Base-by-base conservation (phyloP, 2,888 invertebrate genomes). In the Archips xylosteana region DNA sequence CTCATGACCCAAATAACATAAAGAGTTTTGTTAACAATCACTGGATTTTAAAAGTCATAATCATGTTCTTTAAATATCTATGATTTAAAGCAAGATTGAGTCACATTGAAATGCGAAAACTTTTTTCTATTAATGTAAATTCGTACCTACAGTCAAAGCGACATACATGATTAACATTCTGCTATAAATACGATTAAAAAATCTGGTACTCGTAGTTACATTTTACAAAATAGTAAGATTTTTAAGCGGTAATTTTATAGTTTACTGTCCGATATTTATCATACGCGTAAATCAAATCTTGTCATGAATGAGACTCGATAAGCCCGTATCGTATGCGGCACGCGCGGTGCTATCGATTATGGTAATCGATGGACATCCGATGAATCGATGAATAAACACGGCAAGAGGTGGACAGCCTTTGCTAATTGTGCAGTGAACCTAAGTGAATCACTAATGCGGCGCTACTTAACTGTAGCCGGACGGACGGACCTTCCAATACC, bases 361-460 rank as follows among this genome's bases (percentile, higher is more conserved):
- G 94, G 92, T 94, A 94, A 94, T 94, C 94, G 86, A 80, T 89
- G 87, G 85, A 92, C 94, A 93, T 92, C 92, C 92, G 94, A 93
- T 94, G 93, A 94, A 94, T 94, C 92, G 89, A 92, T 92, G 92
- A 89, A 89, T 83, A 63, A 70, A 72, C 87, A 87, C 83, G 84
- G 86, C 87, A 88, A 92, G 91, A 93, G 94, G 94, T 94, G 89
- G 92, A 92, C 94, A 94, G 92, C 94, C 94, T 94, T 92, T 92
- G 91, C 94, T 94, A 94, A 94, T 94, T 94, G 93, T 92, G 89
- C 92, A 89, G 87, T 92, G 91, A 91, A 92, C 92, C 84, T 91
- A 85, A 83, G 86, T 92, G 93, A 92, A 92, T 92, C 90, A 91
- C 85, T 92, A 90, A 92, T 90, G 86, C 80, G 85, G 81, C 82